Evolutionary conservation across 2,113 vertebrate species (phyloP).

Genomic region (Prietella phreatophila): DNA sequence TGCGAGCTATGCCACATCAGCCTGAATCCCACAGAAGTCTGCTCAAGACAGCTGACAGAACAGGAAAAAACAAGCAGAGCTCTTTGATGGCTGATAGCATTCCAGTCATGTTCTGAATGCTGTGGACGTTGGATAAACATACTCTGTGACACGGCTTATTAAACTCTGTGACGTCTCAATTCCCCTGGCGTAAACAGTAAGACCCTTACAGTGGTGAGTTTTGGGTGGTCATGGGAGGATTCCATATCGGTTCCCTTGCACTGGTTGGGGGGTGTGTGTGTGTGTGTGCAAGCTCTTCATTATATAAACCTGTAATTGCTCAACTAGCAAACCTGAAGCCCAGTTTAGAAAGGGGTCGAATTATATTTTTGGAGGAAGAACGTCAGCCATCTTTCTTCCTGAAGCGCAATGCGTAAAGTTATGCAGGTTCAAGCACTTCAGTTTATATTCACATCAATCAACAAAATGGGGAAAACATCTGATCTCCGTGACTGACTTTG

Average conservation of each 20-base stretch:
- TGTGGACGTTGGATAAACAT: conserved; percentile 67
- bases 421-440: background rate
- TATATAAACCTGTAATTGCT: background rate
- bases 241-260: background rate
- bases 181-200: conserved; percentile 22
- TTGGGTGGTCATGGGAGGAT: conserved; percentile 31
- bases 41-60: conserved; percentile 67
- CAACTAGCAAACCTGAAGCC: background rate
- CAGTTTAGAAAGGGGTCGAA: background rate
- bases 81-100: conserved; percentile 68
- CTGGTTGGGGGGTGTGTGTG: background rate
- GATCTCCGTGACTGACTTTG: background rate
- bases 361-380: background rate
- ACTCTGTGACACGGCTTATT: conserved; percentile 55
- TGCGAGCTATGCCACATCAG: conserved; percentile 68
- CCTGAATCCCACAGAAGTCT: conserved; percentile 62
- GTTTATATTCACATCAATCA: background rate
- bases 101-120: conserved; percentile 66
- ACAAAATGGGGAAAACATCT: background rate
- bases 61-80: conserved; percentile 70
- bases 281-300: background rate
- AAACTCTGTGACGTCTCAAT: conserved; percentile 58
- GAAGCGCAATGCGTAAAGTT: background rate
- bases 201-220: conserved; percentile 23
- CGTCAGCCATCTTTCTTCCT: background rate